A percentile compares a stretch with the other conserved stretches of the same genome.
These are phyloP conservation scores for Ceyx cyanopectus DNA, from an alignment of 2,113 vertebrate species.

Conservation along the genomic window DNA sequence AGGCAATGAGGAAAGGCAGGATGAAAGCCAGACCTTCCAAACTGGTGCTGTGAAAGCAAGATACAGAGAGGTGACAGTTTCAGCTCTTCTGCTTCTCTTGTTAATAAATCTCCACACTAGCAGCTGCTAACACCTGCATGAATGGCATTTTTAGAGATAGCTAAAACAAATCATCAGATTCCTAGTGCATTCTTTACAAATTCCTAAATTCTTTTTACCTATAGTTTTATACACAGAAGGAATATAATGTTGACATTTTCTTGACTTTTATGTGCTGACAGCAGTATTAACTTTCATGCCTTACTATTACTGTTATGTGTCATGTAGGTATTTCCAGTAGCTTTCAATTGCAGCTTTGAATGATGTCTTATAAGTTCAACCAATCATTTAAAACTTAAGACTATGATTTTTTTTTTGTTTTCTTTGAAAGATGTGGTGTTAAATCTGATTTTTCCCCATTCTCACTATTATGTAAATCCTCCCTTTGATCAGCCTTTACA, in stretches of 20 bases:
- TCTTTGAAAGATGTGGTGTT: background rate
- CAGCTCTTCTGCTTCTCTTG: background rate
- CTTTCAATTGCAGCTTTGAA: background rate
- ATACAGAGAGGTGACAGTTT: background rate
- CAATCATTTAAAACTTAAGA: background rate
- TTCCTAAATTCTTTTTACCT: background rate
- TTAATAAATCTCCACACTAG: background rate
- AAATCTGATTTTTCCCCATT: background rate
- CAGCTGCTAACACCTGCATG: background rate
- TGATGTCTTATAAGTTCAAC: background rate
- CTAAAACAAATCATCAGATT: background rate
- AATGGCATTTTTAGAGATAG: background rate
- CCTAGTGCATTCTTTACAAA: background rate
- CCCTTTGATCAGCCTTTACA: background rate
- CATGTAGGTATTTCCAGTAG: background rate
- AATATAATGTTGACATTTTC: background rate
- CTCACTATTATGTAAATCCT: background rate
- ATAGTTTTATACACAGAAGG: background rate
- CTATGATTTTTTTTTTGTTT: too few species aligned
- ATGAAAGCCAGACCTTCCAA: slow-evolving; percentile 17
- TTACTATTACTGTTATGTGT: background rate
- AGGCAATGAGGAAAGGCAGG: slow-evolving; percentile 81
- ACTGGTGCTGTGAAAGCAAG: background rate
- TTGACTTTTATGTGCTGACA: background rate
- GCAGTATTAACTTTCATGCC: background rate